These are phyloP conservation scores for Chlorodrepanis virens DNA, from an alignment of 2,113 vertebrate species.

Conservation along the genomic window DNA sequence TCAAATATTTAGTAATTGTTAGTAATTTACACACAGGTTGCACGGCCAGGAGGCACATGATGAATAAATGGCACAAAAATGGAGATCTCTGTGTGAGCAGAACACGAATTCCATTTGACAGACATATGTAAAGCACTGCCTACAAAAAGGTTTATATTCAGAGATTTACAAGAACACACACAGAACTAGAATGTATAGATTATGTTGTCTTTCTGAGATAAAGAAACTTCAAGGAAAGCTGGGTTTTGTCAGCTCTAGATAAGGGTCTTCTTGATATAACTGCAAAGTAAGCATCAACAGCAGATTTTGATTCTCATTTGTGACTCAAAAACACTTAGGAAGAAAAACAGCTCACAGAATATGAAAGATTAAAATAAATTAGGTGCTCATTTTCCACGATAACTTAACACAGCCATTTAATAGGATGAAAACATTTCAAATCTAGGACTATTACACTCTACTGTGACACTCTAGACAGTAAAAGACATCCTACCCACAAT, in stretches of 20 bases:
- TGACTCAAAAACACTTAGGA: not conserved
- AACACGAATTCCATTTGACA: not conserved
- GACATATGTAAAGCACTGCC: not conserved
- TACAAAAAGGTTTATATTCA: not conserved
- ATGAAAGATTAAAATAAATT: conserved; percentile 19
- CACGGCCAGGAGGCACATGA: not conserved
- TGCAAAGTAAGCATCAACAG: not conserved
- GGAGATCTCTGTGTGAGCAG: not conserved
- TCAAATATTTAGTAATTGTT: not conserved
- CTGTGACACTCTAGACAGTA: conserved; percentile 3
- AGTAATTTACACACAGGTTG: not conserved
- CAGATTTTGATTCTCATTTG: not conserved
- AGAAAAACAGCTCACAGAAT: conserved; percentile 12
- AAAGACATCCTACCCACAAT: conserved; percentile 17
- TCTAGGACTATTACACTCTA: not conserved
- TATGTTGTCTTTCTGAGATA: not conserved
- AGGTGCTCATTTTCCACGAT: not conserved
- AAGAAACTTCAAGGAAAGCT: not conserved
- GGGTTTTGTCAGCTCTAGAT: not conserved
- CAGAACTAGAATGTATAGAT: not conserved
- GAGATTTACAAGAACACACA: not conserved
- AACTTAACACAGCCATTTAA: not conserved
- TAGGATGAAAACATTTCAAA: conserved; percentile 19
- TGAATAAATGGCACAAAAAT: not conserved
- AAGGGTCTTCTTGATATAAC: not conserved